phyloP scores from a whole-genome alignment of 2,113 vertebrate species.

The Anas platyrhynchos region DNA sequence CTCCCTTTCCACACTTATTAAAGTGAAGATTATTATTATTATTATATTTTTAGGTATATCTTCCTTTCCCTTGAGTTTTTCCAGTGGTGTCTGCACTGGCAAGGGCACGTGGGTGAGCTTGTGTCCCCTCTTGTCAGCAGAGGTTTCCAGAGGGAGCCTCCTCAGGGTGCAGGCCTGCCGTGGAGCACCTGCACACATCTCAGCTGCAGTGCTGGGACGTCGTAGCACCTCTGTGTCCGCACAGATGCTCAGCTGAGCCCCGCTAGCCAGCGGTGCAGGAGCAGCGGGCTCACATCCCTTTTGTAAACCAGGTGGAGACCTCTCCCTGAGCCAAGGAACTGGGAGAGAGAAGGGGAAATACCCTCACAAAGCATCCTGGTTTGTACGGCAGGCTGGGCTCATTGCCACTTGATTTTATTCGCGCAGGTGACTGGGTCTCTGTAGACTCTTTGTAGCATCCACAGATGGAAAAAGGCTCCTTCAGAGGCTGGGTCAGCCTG shows the following conservation, averaged over 20 bases:
- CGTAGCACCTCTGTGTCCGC: background rate
- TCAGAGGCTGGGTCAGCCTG: background rate
- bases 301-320: background rate
- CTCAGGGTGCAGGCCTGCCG: background rate
- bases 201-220: background rate
- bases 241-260: background rate
- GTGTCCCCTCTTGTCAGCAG: background rate
- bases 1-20: background rate
- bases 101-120: background rate
- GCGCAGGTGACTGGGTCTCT: fast-evolving
- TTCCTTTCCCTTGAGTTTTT: background rate
- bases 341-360: background rate
- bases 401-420: background rate
- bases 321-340: background rate
- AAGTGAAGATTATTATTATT: background rate
- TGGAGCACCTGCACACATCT: background rate
- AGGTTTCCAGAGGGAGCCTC: background rate
- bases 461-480: background rate
- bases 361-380: background rate
- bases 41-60: background rate
- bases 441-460: background rate
- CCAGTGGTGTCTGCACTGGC: fast-evolving
- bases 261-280: fast-evolving
- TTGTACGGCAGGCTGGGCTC: background rate
- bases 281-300: background rate